Percentiles rank a stretch among this genome's conserved stretches.
phyloP scores from a whole-genome alignment of 2,113 vertebrate species.

The Mormyrus lacerda region DNA sequence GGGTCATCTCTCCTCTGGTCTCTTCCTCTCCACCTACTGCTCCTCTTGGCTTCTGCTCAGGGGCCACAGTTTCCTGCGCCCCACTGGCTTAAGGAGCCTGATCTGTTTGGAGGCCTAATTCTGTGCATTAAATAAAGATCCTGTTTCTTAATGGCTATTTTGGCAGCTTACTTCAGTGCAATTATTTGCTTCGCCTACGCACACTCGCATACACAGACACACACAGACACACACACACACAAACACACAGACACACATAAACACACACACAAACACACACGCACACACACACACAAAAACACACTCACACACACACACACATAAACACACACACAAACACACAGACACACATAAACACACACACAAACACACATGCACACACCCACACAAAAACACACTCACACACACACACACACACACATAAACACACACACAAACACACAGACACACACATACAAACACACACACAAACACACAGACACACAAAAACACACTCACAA shows the following conservation, averaged over 20 bases:
- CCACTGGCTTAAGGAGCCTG: not conserved
- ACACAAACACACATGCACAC: no score
- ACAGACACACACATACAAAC: no score
- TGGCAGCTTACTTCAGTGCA: not conserved
- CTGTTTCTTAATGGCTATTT: slow-evolving; percentile 5
- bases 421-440: no score
- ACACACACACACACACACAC: not conserved
- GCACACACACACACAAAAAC: no score
- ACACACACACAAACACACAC: not conserved
- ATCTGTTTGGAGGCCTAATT: not conserved
- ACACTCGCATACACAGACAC: not conserved
- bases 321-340: no score
- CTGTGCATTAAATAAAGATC: slow-evolving; percentile 15
- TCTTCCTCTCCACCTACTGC: not conserved
- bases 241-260: no score
- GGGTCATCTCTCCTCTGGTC: not conserved
- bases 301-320: not conserved
- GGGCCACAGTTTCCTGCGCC: not conserved
- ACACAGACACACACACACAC: no score
- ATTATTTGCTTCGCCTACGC: not conserved
- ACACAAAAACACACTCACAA: not conserved
- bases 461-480: not conserved
- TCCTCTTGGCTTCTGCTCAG: not conserved
- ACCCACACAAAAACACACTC: no score
- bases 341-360: no score